Conservation (phyloP, 2,113 vertebrate genomes). For the Aegotheles bennettii region DNA sequence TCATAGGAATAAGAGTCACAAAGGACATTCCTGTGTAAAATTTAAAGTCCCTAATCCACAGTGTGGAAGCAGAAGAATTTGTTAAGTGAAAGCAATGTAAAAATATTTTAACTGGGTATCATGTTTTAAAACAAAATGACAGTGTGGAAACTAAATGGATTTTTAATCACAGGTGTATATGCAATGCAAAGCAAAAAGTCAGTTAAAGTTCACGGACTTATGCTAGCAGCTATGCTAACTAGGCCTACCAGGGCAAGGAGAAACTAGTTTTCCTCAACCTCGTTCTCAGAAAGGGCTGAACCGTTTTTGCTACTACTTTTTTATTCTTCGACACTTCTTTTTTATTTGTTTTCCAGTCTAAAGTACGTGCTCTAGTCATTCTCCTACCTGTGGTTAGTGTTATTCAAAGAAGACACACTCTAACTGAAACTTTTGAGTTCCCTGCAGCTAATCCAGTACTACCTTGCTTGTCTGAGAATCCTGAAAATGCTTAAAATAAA, state of each 20-base stretch:
- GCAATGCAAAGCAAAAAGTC: constrained; percentile 48
- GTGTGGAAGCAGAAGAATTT: not conserved
- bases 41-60: not conserved
- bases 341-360: constrained; percentile 50
- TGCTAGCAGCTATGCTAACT: constrained; percentile 7
- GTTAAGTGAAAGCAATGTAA: not conserved
- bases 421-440: constrained; percentile 37
- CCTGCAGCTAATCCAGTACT: not conserved
- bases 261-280: constrained; percentile 47
- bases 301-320: not conserved
- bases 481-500: constrained; percentile 29
- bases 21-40: not conserved
- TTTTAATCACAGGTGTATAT: constrained; percentile 41
- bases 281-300: constrained; percentile 56
- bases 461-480: constrained; percentile 33
- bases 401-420: constrained; percentile 42
- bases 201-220: constrained; percentile 46
- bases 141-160: not conserved
- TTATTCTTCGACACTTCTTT: not conserved
- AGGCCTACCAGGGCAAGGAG: constrained; percentile 3
- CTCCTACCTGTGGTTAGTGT: constrained; percentile 37
- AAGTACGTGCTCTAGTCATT: constrained; percentile 40
- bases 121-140: not conserved
- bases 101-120: not conserved
- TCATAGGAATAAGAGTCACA: not conserved